phyloP scores from a whole-genome alignment of 2,888 invertebrate species.

The Drosophila leonis region DNA sequence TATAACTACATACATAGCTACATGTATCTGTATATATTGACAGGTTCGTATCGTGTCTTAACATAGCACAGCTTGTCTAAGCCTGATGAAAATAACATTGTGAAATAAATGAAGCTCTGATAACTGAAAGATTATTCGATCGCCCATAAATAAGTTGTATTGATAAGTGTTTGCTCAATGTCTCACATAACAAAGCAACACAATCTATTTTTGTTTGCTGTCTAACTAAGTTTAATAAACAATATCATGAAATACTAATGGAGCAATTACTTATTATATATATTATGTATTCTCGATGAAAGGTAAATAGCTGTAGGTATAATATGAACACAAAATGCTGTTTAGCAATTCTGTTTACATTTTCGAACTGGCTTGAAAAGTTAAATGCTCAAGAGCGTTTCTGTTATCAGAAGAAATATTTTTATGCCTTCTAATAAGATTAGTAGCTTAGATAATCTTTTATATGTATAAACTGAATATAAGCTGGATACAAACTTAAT shows the following conservation, averaged over 20 bases:
- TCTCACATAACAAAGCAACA: neutral
- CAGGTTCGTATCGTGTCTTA: slow-evolving; percentile 1
- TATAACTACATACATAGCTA: neutral
- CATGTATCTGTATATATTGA: neutral
- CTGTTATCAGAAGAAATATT: neutral
- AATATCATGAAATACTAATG: neutral
- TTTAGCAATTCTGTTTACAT: neutral
- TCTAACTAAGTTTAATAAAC: neutral
- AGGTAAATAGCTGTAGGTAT: too few species aligned
- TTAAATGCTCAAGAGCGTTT: neutral
- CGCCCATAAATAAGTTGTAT: neutral
- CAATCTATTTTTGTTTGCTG: slow-evolving; percentile 3
- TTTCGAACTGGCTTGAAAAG: neutral
- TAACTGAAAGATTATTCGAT: neutral
- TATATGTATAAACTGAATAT: neutral
- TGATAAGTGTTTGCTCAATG: neutral
- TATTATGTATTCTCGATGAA: too few species aligned
- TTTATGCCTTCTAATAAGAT: neutral
- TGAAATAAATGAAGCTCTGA: slow-evolving; percentile 34
- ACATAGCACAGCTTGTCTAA: slow-evolving; percentile 12
- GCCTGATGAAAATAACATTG: slow-evolving; percentile 38
- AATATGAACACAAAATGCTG: too few species aligned
- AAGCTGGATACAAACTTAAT: too few species aligned
- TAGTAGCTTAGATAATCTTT: neutral
- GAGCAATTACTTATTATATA: too few species aligned